Conservation (phyloP, 2,888 invertebrate species). For the Ectemnius cavifrons region DNA sequence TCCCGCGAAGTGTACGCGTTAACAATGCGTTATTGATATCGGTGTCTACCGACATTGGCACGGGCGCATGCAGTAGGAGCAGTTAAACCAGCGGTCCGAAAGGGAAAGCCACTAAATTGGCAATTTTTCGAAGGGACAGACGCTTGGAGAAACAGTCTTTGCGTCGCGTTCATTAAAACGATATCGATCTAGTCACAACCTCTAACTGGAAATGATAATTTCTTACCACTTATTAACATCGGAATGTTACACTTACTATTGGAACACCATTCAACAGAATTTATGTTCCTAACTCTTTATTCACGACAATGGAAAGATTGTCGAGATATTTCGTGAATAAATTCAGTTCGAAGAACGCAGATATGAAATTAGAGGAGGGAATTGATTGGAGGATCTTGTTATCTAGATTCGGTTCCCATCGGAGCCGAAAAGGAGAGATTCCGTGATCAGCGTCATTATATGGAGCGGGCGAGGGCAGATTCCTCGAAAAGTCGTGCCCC, state of each 20-base stretch:
- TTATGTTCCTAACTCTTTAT: no score
- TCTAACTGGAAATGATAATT: background rate
- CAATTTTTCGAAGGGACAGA: background rate
- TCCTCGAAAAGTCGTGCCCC: slow-evolving; percentile 75
- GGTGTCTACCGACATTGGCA: no score
- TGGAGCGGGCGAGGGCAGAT: slow-evolving; percentile 39
- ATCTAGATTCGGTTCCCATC: background rate
- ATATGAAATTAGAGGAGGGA: no score
- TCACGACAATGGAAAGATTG: no score
- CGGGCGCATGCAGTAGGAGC: no score
- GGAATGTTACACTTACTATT: no score
- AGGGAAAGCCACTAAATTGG: slow-evolving; percentile 31
- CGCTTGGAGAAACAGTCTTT: background rate
- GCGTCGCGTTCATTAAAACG: slow-evolving; percentile 10
- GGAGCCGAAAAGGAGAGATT: slow-evolving; percentile 4
- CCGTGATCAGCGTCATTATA: slow-evolving; percentile 18
- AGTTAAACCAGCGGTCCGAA: background rate
- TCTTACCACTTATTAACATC: background rate
- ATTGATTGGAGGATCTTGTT: no score
- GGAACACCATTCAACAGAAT: background rate
- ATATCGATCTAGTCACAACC: background rate
- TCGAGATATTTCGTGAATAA: no score
- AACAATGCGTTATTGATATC: slow-evolving; percentile 34
- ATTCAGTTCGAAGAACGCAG: no score
- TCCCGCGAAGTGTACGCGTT: slow-evolving; percentile 13